These are phyloP conservation scores for Latrodectus elegans DNA, from an alignment of 2,888 invertebrate species.

Conservation along the genomic window DNA sequence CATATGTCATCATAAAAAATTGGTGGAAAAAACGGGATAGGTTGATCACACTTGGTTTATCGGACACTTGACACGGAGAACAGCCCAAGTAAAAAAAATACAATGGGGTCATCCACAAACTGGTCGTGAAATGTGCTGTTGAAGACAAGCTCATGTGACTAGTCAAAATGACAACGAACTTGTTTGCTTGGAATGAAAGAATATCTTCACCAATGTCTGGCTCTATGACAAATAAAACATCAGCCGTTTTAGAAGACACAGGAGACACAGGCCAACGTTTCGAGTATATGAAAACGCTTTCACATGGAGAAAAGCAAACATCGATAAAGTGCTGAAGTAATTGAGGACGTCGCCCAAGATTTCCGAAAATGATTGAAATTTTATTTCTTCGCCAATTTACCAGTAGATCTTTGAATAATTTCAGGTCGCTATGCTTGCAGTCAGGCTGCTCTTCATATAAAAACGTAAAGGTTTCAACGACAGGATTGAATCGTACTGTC, in stretches of 20 bases:
- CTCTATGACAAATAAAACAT: not conserved
- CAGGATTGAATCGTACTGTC: too few species aligned
- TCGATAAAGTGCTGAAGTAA: not conserved
- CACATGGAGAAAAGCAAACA: not conserved
- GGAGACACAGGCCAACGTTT: too few species aligned
- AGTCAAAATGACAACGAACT: not conserved
- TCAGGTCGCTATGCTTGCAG: too few species aligned
- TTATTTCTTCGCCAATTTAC: not conserved
- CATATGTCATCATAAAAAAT: not conserved
- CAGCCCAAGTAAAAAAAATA: not conserved
- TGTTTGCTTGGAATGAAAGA: not conserved
- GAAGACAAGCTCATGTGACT: not conserved
- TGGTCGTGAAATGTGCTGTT: not conserved
- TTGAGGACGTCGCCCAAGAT: not conserved
- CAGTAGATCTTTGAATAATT: too few species aligned
- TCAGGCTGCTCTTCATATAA: too few species aligned
- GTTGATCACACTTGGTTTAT: not conserved
- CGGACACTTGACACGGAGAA: not conserved
- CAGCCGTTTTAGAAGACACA: not conserved
- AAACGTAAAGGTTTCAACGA: too few species aligned
- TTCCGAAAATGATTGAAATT: not conserved
- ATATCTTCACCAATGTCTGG: not conserved
- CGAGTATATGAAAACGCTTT: not conserved
- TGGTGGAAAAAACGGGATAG: not conserved
- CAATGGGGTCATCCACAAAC: not conserved